Evolutionary conservation across 2,113 vertebrate genomes (phyloP).

Genomic region (Mobula hypostoma): DNA sequence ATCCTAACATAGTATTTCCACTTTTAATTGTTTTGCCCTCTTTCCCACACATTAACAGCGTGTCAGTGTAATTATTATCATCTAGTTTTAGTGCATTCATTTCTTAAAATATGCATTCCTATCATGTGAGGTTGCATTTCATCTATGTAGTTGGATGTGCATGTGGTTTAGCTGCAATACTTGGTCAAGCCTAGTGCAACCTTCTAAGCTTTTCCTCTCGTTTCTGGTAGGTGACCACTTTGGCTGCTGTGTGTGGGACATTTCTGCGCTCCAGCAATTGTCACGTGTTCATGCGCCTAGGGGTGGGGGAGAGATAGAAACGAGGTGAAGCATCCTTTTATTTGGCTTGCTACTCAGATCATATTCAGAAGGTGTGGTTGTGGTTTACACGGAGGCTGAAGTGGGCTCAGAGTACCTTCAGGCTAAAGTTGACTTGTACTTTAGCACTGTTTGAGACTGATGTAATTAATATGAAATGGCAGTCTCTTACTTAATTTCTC

Average conservation of each 20-base stretch:
- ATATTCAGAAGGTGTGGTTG: background rate
- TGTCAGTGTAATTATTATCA: background rate
- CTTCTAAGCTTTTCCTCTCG: background rate
- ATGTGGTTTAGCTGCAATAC: background rate
- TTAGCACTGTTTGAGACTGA: background rate
- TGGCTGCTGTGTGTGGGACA: background rate
- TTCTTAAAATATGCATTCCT: background rate
- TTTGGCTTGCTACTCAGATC: background rate
- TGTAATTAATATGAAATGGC: background rate
- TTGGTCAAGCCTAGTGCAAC: background rate
- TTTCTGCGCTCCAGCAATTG: background rate
- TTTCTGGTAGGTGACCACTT: background rate
- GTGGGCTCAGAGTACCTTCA: background rate
- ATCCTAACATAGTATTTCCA: background rate
- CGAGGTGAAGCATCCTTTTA: background rate
- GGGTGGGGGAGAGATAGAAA: too few relatives aligned
- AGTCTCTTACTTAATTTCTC: background rate
- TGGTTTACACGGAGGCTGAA: constrained; percentile 3
- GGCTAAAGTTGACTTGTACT: background rate
- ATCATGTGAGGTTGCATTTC: background rate
- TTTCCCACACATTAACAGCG: background rate
- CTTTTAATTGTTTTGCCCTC: background rate
- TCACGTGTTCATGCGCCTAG: background rate
- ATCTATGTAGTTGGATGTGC: background rate
- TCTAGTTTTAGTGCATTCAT: background rate